phyloP scores from a whole-genome alignment of 2,113 vertebrate genomes.

The Caloenas nicobarica region DNA sequence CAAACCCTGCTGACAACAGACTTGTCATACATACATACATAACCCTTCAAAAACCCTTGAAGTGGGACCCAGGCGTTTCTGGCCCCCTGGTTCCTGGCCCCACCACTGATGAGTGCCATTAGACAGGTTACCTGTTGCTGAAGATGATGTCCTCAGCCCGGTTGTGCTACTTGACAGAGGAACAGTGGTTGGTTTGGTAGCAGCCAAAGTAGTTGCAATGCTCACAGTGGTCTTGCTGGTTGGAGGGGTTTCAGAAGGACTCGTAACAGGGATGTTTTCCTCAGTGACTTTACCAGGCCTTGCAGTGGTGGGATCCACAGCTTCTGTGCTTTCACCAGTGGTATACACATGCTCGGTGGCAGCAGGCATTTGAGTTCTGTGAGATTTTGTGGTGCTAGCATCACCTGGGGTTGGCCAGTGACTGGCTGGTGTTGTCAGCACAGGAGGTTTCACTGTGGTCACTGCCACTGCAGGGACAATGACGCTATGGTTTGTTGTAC shows the following conservation, averaged over 20 bases:
- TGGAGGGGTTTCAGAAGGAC: constrained; percentile 16
- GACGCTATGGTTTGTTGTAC: neutral
- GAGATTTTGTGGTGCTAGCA: neutral
- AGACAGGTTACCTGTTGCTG: constrained; percentile 58
- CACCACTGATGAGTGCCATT: neutral
- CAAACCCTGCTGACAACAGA: neutral
- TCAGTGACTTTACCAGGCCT: neutral
- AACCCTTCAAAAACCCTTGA: neutral
- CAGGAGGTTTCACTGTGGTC: neutral
- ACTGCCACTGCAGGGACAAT: neutral
- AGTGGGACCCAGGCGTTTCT: neutral
- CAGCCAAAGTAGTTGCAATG: neutral
- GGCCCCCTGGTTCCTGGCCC: neutral
- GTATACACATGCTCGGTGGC: neutral
- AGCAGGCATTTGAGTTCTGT: neutral
- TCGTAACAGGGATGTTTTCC: neutral
- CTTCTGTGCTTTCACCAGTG: neutral
- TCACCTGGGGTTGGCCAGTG: neutral
- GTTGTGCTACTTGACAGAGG: neutral
- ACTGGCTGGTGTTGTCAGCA: neutral
- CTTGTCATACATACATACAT: neutral
- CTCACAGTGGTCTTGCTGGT: constrained; percentile 9
- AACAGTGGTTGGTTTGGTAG: constrained; percentile 16
- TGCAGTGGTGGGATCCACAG: neutral
- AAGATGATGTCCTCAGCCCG: neutral